These are phyloP conservation scores for Odocoileus virginianus DNA, from an alignment of 2,113 vertebrate species.

Conservation along the genomic window DNA sequence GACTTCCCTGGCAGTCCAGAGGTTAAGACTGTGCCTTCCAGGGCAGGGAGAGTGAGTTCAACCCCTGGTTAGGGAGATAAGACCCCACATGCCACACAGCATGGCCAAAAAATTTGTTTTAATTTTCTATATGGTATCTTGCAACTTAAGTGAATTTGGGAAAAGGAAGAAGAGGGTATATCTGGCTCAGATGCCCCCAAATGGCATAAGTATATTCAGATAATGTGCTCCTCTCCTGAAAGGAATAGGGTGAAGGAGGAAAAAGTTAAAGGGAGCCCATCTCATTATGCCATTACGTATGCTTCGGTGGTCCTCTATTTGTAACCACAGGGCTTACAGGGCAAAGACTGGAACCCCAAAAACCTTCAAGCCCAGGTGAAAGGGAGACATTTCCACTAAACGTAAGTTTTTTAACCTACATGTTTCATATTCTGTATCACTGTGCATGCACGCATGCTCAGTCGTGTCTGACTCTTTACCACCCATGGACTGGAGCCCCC, in stretches of 20 bases:
- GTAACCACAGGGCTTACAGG: neutral
- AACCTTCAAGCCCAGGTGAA: neutral
- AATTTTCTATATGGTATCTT: neutral
- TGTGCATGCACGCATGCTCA: accelerated
- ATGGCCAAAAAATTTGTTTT: neutral
- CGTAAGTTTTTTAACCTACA: neutral
- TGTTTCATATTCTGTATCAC: neutral
- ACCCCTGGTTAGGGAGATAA: neutral
- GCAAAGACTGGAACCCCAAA: neutral
- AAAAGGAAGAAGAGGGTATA: neutral
- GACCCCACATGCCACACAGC: neutral
- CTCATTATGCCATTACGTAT: neutral
- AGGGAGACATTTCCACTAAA: neutral
- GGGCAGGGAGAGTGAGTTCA: neutral
- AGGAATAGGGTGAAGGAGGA: neutral
- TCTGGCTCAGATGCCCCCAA: neutral
- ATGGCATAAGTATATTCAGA: neutral
- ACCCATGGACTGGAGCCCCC: neutral
- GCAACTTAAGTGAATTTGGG: neutral
- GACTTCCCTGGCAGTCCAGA: neutral
- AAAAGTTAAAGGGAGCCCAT: neutral
- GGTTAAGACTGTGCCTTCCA: neutral
- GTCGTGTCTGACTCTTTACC: neutral
- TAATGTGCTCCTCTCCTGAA: neutral
- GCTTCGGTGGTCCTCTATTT: neutral